Evolutionary conservation across 2,113 vertebrate species (phyloP).

Genomic region (Meleagris gallopavo): DNA sequence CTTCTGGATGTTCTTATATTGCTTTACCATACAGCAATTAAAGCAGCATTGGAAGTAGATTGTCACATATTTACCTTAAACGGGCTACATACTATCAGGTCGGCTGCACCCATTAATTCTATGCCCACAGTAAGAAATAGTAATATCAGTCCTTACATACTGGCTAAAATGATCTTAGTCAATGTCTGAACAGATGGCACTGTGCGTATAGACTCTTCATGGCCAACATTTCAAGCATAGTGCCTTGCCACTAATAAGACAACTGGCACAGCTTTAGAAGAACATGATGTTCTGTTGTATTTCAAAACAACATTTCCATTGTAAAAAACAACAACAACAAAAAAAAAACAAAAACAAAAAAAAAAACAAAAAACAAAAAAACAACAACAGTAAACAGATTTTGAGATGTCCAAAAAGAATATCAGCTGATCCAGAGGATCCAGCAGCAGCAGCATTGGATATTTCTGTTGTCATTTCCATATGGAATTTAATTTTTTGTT

Average conservation of each 20-base stretch:
- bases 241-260: constrained; percentile 47
- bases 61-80: background rate
- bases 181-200: constrained; percentile 36
- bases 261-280: constrained; percentile 33
- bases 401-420: constrained; percentile 1
- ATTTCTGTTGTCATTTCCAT: background rate
- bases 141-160: constrained; percentile 25
- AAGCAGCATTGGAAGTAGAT: constrained; percentile 37
- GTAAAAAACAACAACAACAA: too few species aligned
- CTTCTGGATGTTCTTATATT: background rate
- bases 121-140: background rate
- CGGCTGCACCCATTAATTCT: constrained; percentile 33
- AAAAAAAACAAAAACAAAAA: too few species aligned
- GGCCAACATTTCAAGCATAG: constrained; percentile 39
- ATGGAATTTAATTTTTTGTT: constrained; percentile 30
- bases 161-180: background rate
- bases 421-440: constrained; percentile 7
- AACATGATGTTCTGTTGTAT: constrained; percentile 36
- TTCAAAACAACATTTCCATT: constrained; percentile 35
- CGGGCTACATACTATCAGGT: background rate
- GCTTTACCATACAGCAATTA: background rate
- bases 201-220: constrained; percentile 8
- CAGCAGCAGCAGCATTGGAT: background rate
- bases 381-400: constrained; percentile 35
- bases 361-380: too few species aligned